These are phyloP conservation scores for Galleria mellonella DNA, from an alignment of 1,140 invertebrate genomes.

Conservation along the genomic window DNA sequence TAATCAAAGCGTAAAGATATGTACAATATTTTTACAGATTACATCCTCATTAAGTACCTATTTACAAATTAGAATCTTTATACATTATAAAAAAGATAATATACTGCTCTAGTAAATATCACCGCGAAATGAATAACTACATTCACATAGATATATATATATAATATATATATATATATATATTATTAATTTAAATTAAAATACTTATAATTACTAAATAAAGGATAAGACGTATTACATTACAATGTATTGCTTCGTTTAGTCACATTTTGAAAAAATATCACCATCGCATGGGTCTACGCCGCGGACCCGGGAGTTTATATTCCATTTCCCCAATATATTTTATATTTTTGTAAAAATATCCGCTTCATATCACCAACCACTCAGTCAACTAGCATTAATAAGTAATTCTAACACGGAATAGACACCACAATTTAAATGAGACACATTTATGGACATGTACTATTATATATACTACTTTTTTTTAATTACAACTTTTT, in stretches of 20 bases:
- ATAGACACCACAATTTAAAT: conserved; percentile 72
- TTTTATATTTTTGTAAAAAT: conserved; percentile 63
- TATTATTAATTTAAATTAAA: conserved; percentile 58
- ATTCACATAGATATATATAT: conserved; percentile 62
- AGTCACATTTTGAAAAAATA: conserved; percentile 81
- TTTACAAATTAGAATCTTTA: conserved; percentile 74
- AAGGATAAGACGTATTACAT: conserved; percentile 76
- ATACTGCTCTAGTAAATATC: conserved; percentile 68
- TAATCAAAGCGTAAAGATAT: conserved; percentile 72
- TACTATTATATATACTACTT: conserved; percentile 53
- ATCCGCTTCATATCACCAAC: conserved; percentile 48
- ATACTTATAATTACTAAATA: conserved; percentile 65
- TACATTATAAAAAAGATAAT: conserved; percentile 72
- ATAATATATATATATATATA: conserved; percentile 52
- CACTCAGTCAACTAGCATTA: conserved; percentile 65
- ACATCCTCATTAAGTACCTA: conserved; percentile 70
- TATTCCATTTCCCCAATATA: conserved; percentile 21
- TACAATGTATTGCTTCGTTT: conserved; percentile 81
- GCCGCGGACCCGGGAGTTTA: conserved; percentile 22
- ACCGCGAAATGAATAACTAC: conserved; percentile 71
- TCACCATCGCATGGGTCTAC: conserved; percentile 70
- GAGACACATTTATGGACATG: conserved; percentile 71
- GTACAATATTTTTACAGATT: conserved; percentile 73
- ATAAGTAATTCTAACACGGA: conserved; percentile 66
- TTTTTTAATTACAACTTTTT: conserved; percentile 43